Evolutionary conservation across 2,797 vertebrate genomes (phyloP).

Genomic region (Onychomys leucogaster): DNA sequence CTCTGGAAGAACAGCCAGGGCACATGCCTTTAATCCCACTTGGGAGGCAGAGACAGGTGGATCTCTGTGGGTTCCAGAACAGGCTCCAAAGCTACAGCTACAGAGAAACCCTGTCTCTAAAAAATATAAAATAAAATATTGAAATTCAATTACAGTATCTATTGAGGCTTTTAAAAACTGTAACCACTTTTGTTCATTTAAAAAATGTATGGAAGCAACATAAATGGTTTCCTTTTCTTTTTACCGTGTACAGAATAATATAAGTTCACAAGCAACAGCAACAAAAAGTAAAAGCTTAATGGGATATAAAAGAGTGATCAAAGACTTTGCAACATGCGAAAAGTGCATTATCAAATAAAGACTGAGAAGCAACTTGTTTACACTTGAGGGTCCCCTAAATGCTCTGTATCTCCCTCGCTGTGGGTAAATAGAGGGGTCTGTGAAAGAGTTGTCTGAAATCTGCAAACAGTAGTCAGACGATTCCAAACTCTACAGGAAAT

Average conservation of each 20-base stretch:
- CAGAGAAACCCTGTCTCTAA: too few relatives aligned
- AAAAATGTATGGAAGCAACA: not conserved
- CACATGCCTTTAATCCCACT: too few relatives aligned
- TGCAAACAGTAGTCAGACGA: not conserved
- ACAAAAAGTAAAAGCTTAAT: not conserved
- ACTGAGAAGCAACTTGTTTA: conserved; percentile 4
- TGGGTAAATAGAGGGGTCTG: not conserved
- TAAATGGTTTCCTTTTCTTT: conserved; percentile 37
- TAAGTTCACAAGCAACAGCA: not conserved
- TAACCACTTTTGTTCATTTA: not conserved
- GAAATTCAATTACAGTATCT: not conserved
- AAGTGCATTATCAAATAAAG: conserved; percentile 25
- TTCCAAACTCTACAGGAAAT: conserved; percentile 29
- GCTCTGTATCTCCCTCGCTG: not conserved
- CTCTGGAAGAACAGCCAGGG: too few relatives aligned
- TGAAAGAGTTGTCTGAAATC: not conserved
- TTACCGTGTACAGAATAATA: not conserved
- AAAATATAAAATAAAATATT: too few relatives aligned
- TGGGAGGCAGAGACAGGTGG: too few relatives aligned
- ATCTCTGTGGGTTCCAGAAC: too few relatives aligned
- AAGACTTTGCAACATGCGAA: not conserved
- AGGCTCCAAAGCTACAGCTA: too few relatives aligned
- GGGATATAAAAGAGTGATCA: conserved; percentile 23
- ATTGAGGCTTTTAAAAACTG: not conserved
- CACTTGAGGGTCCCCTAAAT: not conserved